phyloP scores from a whole-genome alignment of 2,888 invertebrate species.

The Tenthredo mesomela region DNA sequence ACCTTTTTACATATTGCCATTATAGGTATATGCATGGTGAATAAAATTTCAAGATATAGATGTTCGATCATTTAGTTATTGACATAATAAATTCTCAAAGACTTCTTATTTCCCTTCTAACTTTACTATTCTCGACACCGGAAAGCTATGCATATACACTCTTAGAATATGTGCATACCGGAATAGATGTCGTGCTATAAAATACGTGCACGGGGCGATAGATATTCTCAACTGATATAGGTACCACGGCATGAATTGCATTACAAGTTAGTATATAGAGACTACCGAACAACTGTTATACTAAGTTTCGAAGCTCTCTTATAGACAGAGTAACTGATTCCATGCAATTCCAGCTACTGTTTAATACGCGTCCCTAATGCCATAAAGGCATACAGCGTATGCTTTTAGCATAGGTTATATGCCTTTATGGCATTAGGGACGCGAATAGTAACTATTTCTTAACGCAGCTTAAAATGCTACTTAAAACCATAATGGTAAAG shows the following conservation, averaged over 20 bases:
- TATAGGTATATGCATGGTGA: neutral
- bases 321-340: neutral
- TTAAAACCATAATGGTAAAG: neutral
- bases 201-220: slow-evolving; percentile 42
- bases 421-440: no score
- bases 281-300: slow-evolving; percentile 23
- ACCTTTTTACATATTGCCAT: neutral
- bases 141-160: neutral
- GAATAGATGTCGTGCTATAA: slow-evolving; percentile 27
- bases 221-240: slow-evolving; percentile 57
- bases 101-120: neutral
- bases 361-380: no score
- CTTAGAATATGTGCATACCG: neutral
- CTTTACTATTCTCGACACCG: neutral
- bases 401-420: no score
- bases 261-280: slow-evolving; percentile 40
- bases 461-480: slow-evolving; percentile 7
- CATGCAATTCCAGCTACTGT: neutral
- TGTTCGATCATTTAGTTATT: neutral
- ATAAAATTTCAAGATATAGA: neutral
- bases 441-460: neutral
- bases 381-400: no score
- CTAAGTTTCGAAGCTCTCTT: neutral
- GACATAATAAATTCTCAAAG: neutral
- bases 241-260: slow-evolving; percentile 57